Conservation (phyloP, 2,797 vertebrate genomes). For the Hipposideros larvatus region DNA sequence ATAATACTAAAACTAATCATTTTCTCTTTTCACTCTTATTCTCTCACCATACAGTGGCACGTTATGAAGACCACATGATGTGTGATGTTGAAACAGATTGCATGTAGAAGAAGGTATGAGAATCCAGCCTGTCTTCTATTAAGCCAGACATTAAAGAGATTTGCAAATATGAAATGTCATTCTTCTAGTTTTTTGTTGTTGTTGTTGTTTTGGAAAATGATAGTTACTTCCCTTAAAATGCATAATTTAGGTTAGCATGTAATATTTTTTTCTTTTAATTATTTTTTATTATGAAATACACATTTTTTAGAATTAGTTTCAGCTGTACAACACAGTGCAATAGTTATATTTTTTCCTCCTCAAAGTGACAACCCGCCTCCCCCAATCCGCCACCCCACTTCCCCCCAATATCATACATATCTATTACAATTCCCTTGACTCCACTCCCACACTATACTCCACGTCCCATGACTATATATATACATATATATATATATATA, state of each 20-base stretch:
- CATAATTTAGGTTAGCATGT: background rate
- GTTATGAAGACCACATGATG: background rate
- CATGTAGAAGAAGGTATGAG: background rate
- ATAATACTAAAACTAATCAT: background rate
- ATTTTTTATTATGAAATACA: too few species aligned
- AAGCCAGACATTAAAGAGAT: background rate
- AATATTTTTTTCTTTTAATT: too few species aligned
- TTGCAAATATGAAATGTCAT: background rate
- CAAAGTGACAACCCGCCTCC: too few species aligned
- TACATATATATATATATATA: too few species aligned
- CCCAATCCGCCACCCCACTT: too few species aligned
- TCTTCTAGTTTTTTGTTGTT: background rate
- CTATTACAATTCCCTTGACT: too few species aligned
- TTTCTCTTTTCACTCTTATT: background rate
- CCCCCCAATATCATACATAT: too few species aligned
- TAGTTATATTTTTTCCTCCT: too few species aligned
- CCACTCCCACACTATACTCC: too few species aligned
- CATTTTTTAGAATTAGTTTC: too few species aligned
- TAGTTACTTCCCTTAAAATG: conserved; percentile 20
- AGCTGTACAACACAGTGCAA: too few species aligned
- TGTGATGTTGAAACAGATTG: background rate
- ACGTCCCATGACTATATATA: too few species aligned
- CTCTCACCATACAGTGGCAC: background rate
- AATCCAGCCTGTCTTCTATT: background rate
- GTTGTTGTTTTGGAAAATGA: background rate